phyloP scores from a whole-genome alignment of 2,113 vertebrate genomes.

The Okapia johnstoni region DNA sequence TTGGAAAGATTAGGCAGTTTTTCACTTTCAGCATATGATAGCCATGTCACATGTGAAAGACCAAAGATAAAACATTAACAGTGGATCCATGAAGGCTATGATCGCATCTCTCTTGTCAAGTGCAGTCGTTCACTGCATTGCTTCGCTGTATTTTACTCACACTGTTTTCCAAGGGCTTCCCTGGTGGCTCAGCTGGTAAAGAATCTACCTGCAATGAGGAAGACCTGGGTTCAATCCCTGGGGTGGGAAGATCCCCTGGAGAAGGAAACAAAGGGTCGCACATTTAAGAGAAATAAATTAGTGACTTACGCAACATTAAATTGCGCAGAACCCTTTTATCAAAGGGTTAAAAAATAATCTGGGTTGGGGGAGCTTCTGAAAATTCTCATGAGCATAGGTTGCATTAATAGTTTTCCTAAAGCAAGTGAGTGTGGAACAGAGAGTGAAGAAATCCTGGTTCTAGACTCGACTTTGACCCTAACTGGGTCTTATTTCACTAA shows the following conservation, averaged over 20 bases:
- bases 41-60: background rate
- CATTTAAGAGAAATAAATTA: slow-evolving; percentile 10
- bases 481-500: background rate
- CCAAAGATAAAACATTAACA: background rate
- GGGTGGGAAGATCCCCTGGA: background rate
- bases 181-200: background rate
- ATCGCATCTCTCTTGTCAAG: background rate
- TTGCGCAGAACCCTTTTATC: background rate
- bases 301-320: background rate
- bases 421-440: background rate
- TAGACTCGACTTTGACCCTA: background rate
- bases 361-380: background rate
- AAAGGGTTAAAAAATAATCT: background rate
- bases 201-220: background rate
- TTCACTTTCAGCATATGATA: background rate
- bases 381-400: background rate
- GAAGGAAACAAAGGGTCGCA: background rate
- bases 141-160: background rate
- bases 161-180: background rate
- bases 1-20: background rate
- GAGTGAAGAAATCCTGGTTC: background rate
- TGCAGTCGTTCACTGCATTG: background rate
- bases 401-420: background rate
- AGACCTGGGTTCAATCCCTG: background rate
- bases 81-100: background rate